Evolutionary conservation across 2,797 vertebrate species (phyloP).

Genomic region (Lagorchestes hirsutus): DNA sequence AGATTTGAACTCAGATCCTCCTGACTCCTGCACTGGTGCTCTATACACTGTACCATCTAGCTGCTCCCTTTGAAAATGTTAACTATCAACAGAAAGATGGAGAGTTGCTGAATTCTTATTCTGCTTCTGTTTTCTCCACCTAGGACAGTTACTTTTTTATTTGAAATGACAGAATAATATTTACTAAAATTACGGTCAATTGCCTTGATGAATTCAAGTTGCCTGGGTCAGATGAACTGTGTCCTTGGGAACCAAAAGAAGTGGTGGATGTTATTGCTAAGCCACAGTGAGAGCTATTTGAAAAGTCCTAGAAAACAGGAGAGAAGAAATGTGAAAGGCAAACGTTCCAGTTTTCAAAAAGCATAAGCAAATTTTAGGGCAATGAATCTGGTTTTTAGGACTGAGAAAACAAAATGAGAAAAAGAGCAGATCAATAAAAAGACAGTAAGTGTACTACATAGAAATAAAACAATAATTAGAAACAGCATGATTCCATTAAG

Average conservation of each 20-base stretch:
- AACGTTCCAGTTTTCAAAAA: neutral
- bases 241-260: neutral
- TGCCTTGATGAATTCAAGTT: neutral
- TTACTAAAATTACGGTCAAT: neutral
- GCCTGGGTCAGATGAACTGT: neutral
- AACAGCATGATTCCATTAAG: neutral
- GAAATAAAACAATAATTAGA: neutral
- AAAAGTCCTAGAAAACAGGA: neutral
- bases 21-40: no score
- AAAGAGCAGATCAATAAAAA: neutral
- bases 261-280: neutral
- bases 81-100: neutral
- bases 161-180: neutral
- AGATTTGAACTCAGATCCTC: no score
- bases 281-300: neutral
- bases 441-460: neutral
- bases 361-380: neutral
- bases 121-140: neutral
- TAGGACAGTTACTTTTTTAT: neutral
- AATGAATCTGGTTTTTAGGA: neutral
- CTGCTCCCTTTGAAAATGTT: neutral
- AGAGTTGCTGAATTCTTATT: neutral
- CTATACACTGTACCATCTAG: no score
- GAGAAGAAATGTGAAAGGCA: neutral
- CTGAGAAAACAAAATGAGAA: neutral